Evolutionary conservation across 2,888 invertebrate species (phyloP), one percentile per base, ranked within the genome.

Genomic region (Macaria liturata): DNA sequence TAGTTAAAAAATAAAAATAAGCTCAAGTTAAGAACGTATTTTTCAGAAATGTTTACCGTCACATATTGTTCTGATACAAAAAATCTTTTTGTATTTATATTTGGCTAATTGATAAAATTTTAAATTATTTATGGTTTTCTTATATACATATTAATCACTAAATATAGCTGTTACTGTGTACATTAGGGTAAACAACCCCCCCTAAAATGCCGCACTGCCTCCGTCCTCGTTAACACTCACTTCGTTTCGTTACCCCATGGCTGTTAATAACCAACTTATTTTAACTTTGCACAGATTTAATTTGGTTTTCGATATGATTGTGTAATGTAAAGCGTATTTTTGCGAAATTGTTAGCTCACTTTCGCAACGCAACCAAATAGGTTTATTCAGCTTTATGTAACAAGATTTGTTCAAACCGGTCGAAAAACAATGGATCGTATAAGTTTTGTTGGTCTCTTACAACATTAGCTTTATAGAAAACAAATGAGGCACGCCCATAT

Each of bases 231-330:
- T 76, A 71, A 77, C 81, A 74, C 76, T n/a, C 9, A 83, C 81
- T 80, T 84, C 82, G 75, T 76, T 81, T 77, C 73, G 75, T 74
- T 78, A 78, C 74, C 75, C 75, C 70, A 70, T 74, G 66, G 71
- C 68, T 72, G 70, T 76, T 77, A 78, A 79, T 78, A 80, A 79
- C 46, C 44, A 50, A 47, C 43, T 59, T 59, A 59, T 59, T 54
- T 54, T 39, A 54, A 50, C 54, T 59, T 54, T 54, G 46, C 49
- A 20, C 46, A 40, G 40, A 32, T 54, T 54, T 50, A 47, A 54
- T 59, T 54, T 50, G 20, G 31, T 37, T 49, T 45, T 30, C 32
- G 52, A 46, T 34, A 47, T 34, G 37, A 50, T 50, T 50, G 50
- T 50, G 44, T 44, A 50, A 50, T 44, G 9, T 50, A 44, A 44